Conservation (phyloP, 2,113 vertebrate genomes). For the Eleginops maclovinus region DNA sequence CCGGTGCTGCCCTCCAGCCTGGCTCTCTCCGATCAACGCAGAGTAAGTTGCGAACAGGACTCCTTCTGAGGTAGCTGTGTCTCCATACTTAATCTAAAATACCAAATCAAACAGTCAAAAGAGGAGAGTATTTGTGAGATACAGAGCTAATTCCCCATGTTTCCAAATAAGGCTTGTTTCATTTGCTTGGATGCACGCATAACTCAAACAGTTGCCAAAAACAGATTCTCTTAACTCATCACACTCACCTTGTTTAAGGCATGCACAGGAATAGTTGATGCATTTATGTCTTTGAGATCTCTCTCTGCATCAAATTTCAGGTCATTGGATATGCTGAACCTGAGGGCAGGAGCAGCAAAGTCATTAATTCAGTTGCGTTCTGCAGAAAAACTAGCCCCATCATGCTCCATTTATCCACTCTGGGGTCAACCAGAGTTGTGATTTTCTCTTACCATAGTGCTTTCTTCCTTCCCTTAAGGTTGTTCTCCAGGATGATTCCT, state of each 20-base stretch:
- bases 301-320: constrained; percentile 97
- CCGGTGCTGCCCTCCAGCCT: constrained; percentile 94
- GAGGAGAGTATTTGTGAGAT: background rate
- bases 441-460: constrained; percentile 89
- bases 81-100: constrained; percentile 95
- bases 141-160: background rate
- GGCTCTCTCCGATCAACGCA: constrained; percentile 97
- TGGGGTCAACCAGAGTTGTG: background rate
- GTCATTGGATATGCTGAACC: constrained; percentile 99
- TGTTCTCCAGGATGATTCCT: constrained; percentile 96
- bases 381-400: constrained; percentile 19
- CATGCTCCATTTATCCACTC: background rate
- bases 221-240: background rate
- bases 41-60: constrained; percentile 98
- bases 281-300: constrained; percentile 96
- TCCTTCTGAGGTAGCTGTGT: constrained; percentile 99
- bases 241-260: constrained; percentile 95
- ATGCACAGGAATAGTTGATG: constrained; percentile 91
- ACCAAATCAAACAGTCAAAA: constrained; percentile 16
- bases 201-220: background rate
- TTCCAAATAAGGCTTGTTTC: background rate
- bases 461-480: constrained; percentile 92
- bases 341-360: constrained; percentile 66
- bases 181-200: background rate
- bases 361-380: constrained; percentile 9